Evolutionary conservation across 2,888 invertebrate species (phyloP), one percentile per base, ranked within the genome.

Genomic region (Nasonia oneida): DNA sequence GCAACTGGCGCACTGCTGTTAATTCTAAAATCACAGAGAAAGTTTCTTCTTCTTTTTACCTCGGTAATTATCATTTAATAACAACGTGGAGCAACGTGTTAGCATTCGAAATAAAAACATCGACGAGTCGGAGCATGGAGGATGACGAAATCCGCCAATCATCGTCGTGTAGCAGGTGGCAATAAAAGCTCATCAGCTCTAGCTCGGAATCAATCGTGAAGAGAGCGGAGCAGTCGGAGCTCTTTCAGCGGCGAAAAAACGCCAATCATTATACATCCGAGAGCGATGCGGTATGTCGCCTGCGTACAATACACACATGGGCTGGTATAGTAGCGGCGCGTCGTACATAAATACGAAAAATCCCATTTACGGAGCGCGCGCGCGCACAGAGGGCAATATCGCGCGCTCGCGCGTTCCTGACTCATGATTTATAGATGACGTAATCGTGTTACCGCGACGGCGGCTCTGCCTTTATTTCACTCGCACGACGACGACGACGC

Each of bases 361-460:
- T 77, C 50, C 77, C 71, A 85, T 81, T 81, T 77, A 81, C 71
- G 81, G 76, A 61, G 50, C 61, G 64, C 64, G 78, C 29, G 29
- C 29, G 29, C 29, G 29, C 29, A 29, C 29, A 29, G 29, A 29
- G 29, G 29, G 29, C 78, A 79, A 76, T 71, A 71, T 67, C 77
- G 78, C 37, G 29, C 18, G 12, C 14, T 29, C 37, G 76, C 42
- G 47, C 18, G 76, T 53, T 70, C 67, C 73, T 83, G 85, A 83
- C 74, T 85, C 87, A 85, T 83, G 87, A 87, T 85, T 85, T 85
- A 87, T 81, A 75, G 77, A 83, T 85, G 79, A 85, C 85, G 83
- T 81, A 87, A 84, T 79, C 83, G 84, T 67, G 64, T 81, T 82
- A 77, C 29, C 76, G 18, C 74, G 29, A 33, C 53, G 29, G 29